Evolutionary conservation across 2,797 vertebrate genomes (phyloP), one percentile per base, ranked within the genome.

Genomic region (Pseudotriccus pelzelni): DNA sequence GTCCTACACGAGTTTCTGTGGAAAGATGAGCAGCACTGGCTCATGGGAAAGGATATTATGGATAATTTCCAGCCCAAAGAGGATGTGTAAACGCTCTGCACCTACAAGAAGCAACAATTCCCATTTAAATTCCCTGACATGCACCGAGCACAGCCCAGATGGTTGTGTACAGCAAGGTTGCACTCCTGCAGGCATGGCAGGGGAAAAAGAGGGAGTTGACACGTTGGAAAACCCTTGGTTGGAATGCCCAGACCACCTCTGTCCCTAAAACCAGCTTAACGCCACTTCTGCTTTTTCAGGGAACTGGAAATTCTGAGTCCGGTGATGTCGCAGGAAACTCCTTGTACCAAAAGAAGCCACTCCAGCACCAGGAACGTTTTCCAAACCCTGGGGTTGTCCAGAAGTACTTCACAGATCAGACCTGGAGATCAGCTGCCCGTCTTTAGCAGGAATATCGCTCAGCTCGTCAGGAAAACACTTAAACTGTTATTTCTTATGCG

Each of bases 121-220:
- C 50, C 32, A 24, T 23, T 25, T 55, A 78, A 25, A 43, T 30
- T 28, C n/a, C 15, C 14, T 37, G 25, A 44, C 56, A 28, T 0
- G 0, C n/a, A 67, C 11, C 15, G 20, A 87, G 46, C 34, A 30
- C 2, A 1, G 10, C 22, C 0, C 0, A 66, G 58, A 18, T 39
- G 12, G 18, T 9, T 21, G 36, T 24, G 13, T 12, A 36, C 43
- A 47, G 37, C 32, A 47, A 10, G 1, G 5, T 28, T 49, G 18
- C 17, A 69, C n/a, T 39, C 34, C 77, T n/a, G 46, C 37, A 41
- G 43, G 50, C 32, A 32, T 0, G 2, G 36, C 25, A 37, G 27
- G 12, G 34, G 9, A 52, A 6, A 24, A 14, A 53, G 68, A 44
- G 13, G 43, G 12, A 23, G 8, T 32, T 72, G 12, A 34, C 9